phyloP scores from a whole-genome alignment of 1,140 invertebrate genomes.

The Leptopilina clavipes region DNA sequence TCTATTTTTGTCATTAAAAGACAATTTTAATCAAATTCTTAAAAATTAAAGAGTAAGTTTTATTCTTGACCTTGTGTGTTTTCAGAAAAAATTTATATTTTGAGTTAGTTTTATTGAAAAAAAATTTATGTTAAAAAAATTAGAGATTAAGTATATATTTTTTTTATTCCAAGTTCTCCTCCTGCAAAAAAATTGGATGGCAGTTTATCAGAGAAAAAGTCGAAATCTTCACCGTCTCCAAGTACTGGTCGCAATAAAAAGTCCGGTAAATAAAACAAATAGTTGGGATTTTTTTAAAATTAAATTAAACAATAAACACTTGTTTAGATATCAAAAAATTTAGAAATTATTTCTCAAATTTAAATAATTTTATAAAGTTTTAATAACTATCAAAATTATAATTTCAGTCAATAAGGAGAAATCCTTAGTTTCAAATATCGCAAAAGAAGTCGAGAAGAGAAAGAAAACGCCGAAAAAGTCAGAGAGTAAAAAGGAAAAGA shows the following conservation, averaged over 20 bases:
- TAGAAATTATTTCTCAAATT: too few relatives aligned
- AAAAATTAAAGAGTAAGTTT: too few relatives aligned
- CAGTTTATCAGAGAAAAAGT: constrained; percentile 42
- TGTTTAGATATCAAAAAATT: too few relatives aligned
- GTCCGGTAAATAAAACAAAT: not conserved
- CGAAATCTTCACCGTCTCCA: constrained; percentile 37
- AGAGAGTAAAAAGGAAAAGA: constrained; percentile 13
- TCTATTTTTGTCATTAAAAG: too few relatives aligned
- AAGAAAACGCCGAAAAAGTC: constrained; percentile 41
- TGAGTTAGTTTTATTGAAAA: too few relatives aligned
- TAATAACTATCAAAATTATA: too few relatives aligned
- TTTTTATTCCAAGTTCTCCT: constrained; percentile 45
- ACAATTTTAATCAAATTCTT: too few relatives aligned
- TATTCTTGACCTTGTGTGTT: too few relatives aligned
- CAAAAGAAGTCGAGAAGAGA: constrained; percentile 42
- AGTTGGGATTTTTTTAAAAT: too few relatives aligned
- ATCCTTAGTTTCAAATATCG: constrained; percentile 30
- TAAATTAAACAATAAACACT: too few relatives aligned
- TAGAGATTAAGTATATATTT: not conserved
- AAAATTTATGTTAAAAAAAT: not conserved
- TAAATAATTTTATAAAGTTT: too few relatives aligned
- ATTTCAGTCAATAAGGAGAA: constrained; percentile 36
- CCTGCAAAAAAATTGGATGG: constrained; percentile 46
- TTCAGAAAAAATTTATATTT: too few relatives aligned
- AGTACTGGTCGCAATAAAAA: constrained; percentile 38